Base-by-base conservation (phyloP, 2,888 invertebrate species). In the Drosophila seclusa region DNA sequence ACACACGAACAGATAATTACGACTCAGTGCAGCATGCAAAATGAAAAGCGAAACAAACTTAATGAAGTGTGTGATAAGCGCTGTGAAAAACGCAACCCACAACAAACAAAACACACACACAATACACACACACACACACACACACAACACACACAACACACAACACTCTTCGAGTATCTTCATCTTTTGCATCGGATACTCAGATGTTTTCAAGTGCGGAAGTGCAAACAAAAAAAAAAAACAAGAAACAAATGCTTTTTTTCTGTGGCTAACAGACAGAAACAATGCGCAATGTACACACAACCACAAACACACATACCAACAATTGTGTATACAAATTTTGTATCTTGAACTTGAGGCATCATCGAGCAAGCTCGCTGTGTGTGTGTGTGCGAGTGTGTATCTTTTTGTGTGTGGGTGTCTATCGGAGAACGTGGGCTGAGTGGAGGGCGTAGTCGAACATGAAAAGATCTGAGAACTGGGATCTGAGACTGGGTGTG, bases 1-100 rank as follows among this genome's bases (percentile, higher is more conserved):
- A 82, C 80, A 81, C 74, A 45, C 64, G 78, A 81, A 82, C 74
- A 83, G 78, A 87, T 80, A 83, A 83, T 83, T 84, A 82, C 78
- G 67, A 60, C 65, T 60, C 79, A 79, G 69, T 80, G 74, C 66
- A 74, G 80, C 80, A 80, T 80, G 79, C 79, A 80, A 80, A 83
- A 83, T 88, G 88, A 86, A 85, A 85, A 85, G 86, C 85, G 78
- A 85, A 85, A 86, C 87, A 84, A 89, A 86, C 82, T 86, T 86
- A 86, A 86, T 86, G 86, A 86, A 86, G 87, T 86, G 86, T 86
- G 83, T 87, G 86, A 89, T 89, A 86, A 89, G 89, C 78, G 73
- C 70, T 68, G 78, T 69, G 87, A 86, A 86, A 82, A 86, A 82
- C 80, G 75, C 81, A 79, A 62, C 63, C 68, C 67, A 64, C 48